Evolutionary conservation across 2,888 invertebrate genomes (phyloP), one percentile per base, ranked within the genome.

Genomic region (Agriopis aurantiaria): DNA sequence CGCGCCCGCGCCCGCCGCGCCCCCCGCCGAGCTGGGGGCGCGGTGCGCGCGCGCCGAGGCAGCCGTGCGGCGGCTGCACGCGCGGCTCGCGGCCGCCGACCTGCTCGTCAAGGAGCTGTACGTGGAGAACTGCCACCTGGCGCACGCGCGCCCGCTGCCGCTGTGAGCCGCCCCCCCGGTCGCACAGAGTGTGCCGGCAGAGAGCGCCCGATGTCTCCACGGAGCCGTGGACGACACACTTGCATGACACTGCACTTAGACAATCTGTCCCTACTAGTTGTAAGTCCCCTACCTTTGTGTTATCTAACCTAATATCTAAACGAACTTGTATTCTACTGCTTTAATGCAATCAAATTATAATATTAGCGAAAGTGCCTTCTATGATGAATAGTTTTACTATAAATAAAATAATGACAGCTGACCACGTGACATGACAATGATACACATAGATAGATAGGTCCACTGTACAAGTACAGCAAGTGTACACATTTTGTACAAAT

Each of bases 121-220:
- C 90, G 96, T 97, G 62, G 98, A 98, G 91, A 98, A 98, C 92
- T 96, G 97, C 65, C 96, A 97, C 87, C 95, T 98, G 65, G 85
- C 84, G 77, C 83, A 86, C 80, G 72, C 56, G 58, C 61, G 68
- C 52, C 65, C 65, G 58, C 62, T 8, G 49, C 56, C 68, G 52
- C 57, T 68, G 41, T 67, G 61, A 56, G 12, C 14, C 60, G 59
- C 17, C 12, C 14, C 49, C 6, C 41, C 40, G n/a, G 7, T 10
- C 23, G 3, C 23, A n/a, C n/a, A n/a, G n/a, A 10, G 10, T 40
- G 53, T 23, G 2, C 17, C 17, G 17, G 2, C 17, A 23, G 17
- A 23, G 17, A 23, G 17, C 17, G 17, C 17, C 17, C 17, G 17
- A n/a, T n/a, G n/a, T n/a, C n/a, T n/a, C n/a, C n/a, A n/a, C n/a